Conservation (phyloP, 2,113 vertebrate genomes). For the Stercorarius parasiticus region DNA sequence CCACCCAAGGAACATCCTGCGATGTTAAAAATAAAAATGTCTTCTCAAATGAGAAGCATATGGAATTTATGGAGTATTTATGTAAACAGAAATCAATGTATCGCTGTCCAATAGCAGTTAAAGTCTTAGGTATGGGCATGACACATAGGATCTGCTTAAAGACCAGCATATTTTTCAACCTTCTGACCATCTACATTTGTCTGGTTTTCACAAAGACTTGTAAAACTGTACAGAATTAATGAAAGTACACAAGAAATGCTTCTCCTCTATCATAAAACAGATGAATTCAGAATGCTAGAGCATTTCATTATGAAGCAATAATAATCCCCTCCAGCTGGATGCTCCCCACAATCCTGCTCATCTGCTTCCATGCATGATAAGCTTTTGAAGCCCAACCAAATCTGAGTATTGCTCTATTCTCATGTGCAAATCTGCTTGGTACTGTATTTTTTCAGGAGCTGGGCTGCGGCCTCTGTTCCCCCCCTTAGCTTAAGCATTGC, state of each 20-base stretch:
- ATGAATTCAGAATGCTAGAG: not conserved
- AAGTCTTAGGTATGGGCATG: not conserved
- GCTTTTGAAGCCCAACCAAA: not conserved
- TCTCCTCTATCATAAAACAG: not conserved
- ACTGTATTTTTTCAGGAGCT: not conserved
- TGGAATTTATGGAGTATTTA: not conserved
- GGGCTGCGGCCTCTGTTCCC: not conserved
- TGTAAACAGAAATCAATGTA: not conserved
- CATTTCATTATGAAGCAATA: not conserved
- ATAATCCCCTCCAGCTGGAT: not conserved
- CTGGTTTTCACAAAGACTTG: not conserved
- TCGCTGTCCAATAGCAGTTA: not conserved
- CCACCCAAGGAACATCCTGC: not conserved
- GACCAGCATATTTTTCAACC: not conserved
- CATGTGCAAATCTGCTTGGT: not conserved
- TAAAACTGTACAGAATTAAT: not conserved
- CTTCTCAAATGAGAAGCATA: not conserved
- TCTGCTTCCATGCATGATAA: not conserved
- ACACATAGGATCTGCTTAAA: not conserved
- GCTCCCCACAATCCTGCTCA: not conserved
- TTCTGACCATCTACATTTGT: not conserved
- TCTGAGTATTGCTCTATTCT: not conserved
- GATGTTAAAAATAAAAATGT: not conserved
- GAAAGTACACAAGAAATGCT: not conserved
- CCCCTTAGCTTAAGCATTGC: not conserved